Evolutionary conservation across 2,113 vertebrate species (phyloP).

Genomic region (Pandion haliaetus): DNA sequence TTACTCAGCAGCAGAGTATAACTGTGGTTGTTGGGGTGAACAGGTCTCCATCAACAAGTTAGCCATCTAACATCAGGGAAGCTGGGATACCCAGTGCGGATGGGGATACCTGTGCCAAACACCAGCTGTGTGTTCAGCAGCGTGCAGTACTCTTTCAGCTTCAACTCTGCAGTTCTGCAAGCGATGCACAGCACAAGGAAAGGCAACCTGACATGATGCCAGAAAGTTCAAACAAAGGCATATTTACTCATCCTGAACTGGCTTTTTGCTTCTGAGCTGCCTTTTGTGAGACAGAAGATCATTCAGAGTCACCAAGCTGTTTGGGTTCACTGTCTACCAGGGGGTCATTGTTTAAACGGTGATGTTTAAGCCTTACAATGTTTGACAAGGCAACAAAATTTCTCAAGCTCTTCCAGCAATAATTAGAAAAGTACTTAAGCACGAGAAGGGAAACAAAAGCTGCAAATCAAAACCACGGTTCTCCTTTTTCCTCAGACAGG

Average conservation of each 20-base stretch:
- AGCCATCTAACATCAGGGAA: not conserved
- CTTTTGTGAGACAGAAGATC: not conserved
- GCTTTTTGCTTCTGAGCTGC: not conserved
- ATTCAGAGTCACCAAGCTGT: not conserved
- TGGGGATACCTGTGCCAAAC: not conserved
- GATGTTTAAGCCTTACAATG: not conserved
- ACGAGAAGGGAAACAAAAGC: not conserved
- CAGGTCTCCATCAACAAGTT: not conserved
- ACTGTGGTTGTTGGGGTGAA: not conserved
- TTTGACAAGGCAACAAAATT: not conserved
- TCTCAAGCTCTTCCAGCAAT: not conserved
- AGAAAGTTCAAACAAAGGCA: not conserved
- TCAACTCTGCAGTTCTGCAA: not conserved
- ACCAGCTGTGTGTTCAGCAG: not conserved
- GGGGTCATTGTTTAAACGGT: not conserved
- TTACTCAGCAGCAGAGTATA: not conserved
- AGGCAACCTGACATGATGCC: not conserved
- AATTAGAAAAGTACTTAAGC: not conserved
- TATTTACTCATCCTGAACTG: not conserved
- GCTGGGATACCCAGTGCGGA: too few relatives aligned
- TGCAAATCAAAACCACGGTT: not conserved
- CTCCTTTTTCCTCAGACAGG: not conserved
- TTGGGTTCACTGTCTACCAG: not conserved
- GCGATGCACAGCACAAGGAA: not conserved
- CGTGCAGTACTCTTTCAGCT: not conserved